phyloP scores from a whole-genome alignment of 2,113 vertebrate genomes.

The Tragelaphus buxtoni region DNA sequence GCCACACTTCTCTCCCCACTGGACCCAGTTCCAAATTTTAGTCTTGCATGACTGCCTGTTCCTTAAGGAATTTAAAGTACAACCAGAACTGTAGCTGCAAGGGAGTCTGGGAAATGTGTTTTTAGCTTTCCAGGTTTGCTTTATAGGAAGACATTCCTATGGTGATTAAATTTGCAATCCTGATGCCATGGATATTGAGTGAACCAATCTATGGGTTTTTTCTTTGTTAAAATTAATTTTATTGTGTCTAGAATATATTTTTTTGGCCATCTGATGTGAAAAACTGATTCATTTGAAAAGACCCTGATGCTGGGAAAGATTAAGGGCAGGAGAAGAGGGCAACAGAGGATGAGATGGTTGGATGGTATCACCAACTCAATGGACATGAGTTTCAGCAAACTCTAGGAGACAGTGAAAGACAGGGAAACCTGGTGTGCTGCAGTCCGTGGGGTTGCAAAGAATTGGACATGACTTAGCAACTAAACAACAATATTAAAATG shows the following conservation, averaged over 20 bases:
- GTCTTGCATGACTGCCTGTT: background rate
- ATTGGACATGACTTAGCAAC: too few species aligned
- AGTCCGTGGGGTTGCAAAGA: too few species aligned
- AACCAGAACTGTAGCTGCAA: background rate
- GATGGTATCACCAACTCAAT: too few species aligned
- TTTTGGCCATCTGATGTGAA: background rate
- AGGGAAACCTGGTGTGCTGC: too few species aligned
- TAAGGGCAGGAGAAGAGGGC: too few species aligned
- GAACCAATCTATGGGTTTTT: background rate
- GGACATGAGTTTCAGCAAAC: too few species aligned
- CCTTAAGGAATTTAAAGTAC: background rate
- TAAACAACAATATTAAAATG: too few species aligned
- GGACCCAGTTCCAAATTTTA: background rate
- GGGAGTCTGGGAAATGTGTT: background rate
- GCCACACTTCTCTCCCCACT: background rate
- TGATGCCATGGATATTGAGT: background rate
- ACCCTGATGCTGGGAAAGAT: too few species aligned
- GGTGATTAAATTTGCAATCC: background rate
- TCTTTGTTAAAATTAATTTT: background rate
- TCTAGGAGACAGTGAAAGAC: too few species aligned
- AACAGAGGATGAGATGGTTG: too few species aligned
- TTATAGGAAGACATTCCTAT: background rate
- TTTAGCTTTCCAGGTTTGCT: background rate
- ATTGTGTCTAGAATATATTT: background rate
- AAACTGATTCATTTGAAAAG: too few species aligned